These are phyloP conservation scores for Nibea coibor DNA, from an alignment of 2,113 vertebrate species.

Conservation along the genomic window DNA sequence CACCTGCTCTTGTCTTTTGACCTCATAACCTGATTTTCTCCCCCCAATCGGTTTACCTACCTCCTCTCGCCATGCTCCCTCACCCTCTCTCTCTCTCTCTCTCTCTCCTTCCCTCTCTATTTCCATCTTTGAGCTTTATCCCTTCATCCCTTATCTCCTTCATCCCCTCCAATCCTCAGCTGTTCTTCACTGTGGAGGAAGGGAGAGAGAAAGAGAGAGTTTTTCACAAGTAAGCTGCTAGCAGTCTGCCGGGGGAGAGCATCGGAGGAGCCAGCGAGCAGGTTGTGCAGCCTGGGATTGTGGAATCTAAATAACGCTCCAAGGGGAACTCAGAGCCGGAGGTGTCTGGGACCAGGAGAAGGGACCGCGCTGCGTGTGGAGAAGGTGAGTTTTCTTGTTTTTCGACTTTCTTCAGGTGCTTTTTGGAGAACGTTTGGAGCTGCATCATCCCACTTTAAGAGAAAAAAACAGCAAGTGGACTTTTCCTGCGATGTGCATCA, in stretches of 20 bases:
- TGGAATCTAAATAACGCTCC: conserved; percentile 42
- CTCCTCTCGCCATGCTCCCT: conserved; percentile 42
- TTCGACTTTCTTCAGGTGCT: neutral
- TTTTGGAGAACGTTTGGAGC: conserved; percentile 5
- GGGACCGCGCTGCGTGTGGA: conserved; percentile 15
- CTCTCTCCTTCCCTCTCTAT: conserved; percentile 71
- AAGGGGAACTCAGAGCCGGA: conserved; percentile 28
- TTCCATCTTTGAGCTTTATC: conserved; percentile 86
- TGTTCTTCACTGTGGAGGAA: conserved; percentile 71
- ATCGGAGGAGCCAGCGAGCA: conserved; percentile 57
- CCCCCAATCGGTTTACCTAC: conserved; percentile 80
- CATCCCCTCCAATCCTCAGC: conserved; percentile 86
- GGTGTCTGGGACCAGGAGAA: conserved; percentile 36
- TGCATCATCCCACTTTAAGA: neutral
- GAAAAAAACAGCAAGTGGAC: conserved; percentile 2
- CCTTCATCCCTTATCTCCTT: conserved; percentile 87
- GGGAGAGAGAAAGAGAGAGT: conserved; percentile 75
- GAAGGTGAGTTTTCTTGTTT: conserved; percentile 73
- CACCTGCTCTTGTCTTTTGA: conserved; percentile 71
- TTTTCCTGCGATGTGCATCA: neutral
- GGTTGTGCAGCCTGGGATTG: conserved; percentile 51
- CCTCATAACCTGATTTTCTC: conserved; percentile 80
- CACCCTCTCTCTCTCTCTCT: conserved; percentile 28
- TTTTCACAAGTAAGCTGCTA: conserved; percentile 73
- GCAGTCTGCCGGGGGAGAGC: conserved; percentile 72